Conservation (phyloP, 2,113 vertebrate genomes). For the Cochlearius cochlearius region DNA sequence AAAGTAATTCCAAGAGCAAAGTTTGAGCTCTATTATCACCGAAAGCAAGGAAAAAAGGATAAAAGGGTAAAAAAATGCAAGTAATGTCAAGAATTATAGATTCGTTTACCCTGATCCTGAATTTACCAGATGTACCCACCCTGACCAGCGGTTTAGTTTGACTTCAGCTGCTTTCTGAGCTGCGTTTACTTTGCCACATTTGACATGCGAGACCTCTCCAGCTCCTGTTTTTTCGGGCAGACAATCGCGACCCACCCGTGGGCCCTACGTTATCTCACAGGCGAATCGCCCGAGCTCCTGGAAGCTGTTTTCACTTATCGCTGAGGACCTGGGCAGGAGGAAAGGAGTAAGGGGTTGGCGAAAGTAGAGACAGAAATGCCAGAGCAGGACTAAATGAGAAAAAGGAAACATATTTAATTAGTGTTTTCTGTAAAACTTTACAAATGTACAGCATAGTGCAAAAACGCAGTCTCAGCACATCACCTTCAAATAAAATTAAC, state of each 20-base stretch:
- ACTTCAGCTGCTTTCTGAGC: background rate
- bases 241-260: background rate
- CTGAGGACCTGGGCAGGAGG: background rate
- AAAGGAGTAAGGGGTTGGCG: background rate
- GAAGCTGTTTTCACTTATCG: background rate
- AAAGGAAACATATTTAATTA: slow-evolving; percentile 66
- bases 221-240: background rate
- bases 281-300: background rate
- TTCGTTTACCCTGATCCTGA: background rate
- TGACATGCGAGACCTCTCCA: background rate
- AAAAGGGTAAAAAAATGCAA: background rate
- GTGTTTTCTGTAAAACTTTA: slow-evolving; percentile 70
- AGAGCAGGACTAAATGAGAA: slow-evolving; percentile 51
- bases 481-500: slow-evolving; percentile 59
- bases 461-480: slow-evolving; percentile 63
- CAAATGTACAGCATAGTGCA: slow-evolving; percentile 75
- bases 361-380: background rate
- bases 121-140: background rate
- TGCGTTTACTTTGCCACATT: background rate
- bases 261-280: background rate
- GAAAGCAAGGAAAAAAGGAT: background rate
- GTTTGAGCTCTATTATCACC: background rate
- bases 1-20: background rate
- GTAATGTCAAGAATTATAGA: background rate
- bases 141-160: background rate